Percentiles rank a stretch among this genome's conserved stretches.
phyloP scores from a whole-genome alignment of 2,113 vertebrate genomes.

The Nannospalax galili region DNA sequence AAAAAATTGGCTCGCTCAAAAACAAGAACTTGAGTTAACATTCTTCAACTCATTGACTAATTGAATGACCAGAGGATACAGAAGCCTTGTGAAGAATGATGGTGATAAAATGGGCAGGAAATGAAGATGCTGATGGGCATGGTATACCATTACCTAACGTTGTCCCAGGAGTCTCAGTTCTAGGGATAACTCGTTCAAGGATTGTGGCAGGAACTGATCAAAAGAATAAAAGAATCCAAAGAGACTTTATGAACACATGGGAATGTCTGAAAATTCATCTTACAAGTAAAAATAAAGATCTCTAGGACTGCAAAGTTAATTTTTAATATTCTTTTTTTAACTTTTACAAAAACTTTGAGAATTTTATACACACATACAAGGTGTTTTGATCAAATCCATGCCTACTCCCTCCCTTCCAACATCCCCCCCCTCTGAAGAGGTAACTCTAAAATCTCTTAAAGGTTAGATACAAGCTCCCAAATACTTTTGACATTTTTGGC shows the following conservation, averaged over 20 bases:
- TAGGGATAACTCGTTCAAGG: conserved; percentile 76
- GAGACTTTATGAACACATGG: conserved; percentile 14
- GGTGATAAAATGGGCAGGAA: conserved; percentile 48
- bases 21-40: neutral
- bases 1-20: neutral
- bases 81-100: conserved; percentile 38
- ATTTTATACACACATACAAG: too few relatives aligned
- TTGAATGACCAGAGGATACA: neutral
- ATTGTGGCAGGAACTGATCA: conserved; percentile 74
- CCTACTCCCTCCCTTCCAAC: too few relatives aligned
- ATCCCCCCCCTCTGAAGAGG: too few relatives aligned
- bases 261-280: conserved; percentile 35
- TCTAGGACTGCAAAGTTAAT: neutral
- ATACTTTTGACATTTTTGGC: too few relatives aligned
- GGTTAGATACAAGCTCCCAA: too few relatives aligned
- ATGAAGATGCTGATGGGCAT: conserved; percentile 39
- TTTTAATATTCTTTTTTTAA: too few relatives aligned
- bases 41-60: neutral
- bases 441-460: too few relatives aligned
- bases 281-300: conserved; percentile 8
- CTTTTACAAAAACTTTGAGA: too few relatives aligned
- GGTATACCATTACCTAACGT: conserved; percentile 77
- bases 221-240: conserved; percentile 67
- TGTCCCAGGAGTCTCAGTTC: conserved; percentile 74
- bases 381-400: too few relatives aligned